Base-by-base conservation (phyloP, 2,888 invertebrate genomes). In the Cyrtodaria siliqua region DNA sequence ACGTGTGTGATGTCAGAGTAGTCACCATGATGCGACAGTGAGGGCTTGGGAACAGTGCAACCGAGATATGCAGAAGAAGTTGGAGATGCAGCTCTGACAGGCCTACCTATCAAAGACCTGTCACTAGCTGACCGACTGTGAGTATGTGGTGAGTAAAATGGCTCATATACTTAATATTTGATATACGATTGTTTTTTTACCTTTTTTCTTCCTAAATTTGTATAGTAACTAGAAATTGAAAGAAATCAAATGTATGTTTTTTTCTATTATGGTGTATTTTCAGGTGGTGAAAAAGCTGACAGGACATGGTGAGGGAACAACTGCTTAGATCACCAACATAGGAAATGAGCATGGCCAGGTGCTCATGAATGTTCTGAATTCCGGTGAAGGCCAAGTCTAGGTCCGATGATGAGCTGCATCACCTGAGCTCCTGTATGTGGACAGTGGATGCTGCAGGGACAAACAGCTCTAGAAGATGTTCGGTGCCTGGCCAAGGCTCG, bases 261-360 rank as follows among this genome's bases (percentile, higher is more conserved):
- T 33, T 33, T 33, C 33, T 33, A n/a, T n/a, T n/a, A n/a, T n/a
- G n/a, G n/a, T 33, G 33, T 20, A 44, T 44, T 44, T 44, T 16
- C 20, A 44, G 44, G 44, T 85, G 26, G 63, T 67, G 2, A 83
- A 77, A 64, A 84, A 85, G 59, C 53, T 85, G 26, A 52, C 77
- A n/a, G 86, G 86, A 6, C 38, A 56, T 6, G 49, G 27, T 49
- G 44, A 53, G 9, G 59, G 67, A 1, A 85, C 87, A 0, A 84
- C 85, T 4, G 40, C 60, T 0, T 88, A 85, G 87, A 56, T 38
- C 14, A 85, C 86, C 9, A 86, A 81, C 44, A 73, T 87, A 18
- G 81, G 86, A 9, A 86, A 87, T 61, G 86, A 85, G 68, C 57
- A 77, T 40, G 86, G 85, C 1, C 82, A 86, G 60, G 82, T 87